Conservation (phyloP, 2,113 vertebrate species). For the Limnothrissa miodon region DNA sequence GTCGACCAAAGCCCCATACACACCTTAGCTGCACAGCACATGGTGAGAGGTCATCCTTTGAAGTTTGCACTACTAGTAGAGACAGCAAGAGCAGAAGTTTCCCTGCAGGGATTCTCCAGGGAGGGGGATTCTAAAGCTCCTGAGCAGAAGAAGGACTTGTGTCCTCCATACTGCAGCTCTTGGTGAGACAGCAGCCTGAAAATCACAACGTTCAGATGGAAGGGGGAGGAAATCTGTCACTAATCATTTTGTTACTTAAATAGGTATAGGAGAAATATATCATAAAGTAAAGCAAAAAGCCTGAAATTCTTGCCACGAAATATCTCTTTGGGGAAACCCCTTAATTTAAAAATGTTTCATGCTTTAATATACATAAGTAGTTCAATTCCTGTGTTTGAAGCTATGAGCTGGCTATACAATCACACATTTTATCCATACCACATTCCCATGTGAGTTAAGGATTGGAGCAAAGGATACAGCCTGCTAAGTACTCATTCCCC, state of each 20-base stretch:
- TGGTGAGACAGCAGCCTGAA: not conserved
- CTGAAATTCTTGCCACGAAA: not conserved
- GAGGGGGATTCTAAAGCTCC: not conserved
- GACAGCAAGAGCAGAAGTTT: not conserved
- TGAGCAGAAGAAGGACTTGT: not conserved
- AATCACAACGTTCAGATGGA: not conserved
- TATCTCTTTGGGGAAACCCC: not conserved
- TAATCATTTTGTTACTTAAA: not conserved
- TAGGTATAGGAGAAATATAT: not conserved
- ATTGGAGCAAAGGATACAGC: not conserved
- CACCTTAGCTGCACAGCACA: not conserved
- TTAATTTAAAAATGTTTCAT: not conserved
- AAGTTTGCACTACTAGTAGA: not conserved
- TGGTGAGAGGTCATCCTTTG: not conserved
- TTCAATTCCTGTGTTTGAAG: not conserved
- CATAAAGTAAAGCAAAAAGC: not conserved
- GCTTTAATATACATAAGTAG: not conserved
- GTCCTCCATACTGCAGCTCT: not conserved
- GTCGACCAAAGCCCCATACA: not conserved
- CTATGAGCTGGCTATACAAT: not conserved
- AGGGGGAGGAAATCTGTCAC: not conserved
- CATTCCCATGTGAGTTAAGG: not conserved
- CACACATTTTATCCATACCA: not conserved
- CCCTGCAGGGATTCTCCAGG: not conserved
- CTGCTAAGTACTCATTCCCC: not conserved